Conservation (phyloP, 1,140 invertebrate genomes). For the Panulirus ornatus region DNA sequence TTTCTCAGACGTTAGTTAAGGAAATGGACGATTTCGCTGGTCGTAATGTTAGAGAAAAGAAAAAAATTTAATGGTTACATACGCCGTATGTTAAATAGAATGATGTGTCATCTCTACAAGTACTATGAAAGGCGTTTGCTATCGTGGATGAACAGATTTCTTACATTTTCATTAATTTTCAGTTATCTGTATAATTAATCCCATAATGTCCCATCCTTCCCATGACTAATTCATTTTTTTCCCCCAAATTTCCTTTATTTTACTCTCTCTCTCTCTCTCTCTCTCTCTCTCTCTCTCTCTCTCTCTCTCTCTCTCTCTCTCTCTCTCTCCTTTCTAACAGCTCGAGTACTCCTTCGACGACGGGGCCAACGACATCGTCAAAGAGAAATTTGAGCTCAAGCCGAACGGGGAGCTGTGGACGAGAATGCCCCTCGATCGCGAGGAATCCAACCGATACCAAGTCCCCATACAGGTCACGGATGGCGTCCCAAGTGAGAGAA, state of each 20-base stretch:
- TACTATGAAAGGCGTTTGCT: no score
- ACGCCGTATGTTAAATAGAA: no score
- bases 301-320: not conserved
- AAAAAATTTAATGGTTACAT: no score
- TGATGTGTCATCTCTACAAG: no score
- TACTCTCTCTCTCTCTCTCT: not conserved
- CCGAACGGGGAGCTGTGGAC: constrained; percentile 48
- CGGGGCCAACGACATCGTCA: constrained; percentile 25
- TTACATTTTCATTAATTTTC: no score
- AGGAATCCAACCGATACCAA: constrained; percentile 30
- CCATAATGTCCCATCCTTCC: not conserved
- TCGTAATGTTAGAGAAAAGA: no score
- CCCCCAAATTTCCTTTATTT: not conserved
- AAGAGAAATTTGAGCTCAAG: constrained; percentile 41
- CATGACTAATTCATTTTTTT: not conserved
- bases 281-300: not conserved
- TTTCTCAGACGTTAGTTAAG: no score
- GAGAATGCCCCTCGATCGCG: constrained; percentile 26
- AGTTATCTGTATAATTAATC: no score
- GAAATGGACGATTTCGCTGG: no score
- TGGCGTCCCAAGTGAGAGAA: constrained; percentile 26
- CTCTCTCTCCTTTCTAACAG: not conserved
- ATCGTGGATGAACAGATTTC: no score
- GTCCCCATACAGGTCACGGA: constrained; percentile 50
- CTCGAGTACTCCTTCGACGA: constrained; percentile 40